phyloP scores from a whole-genome alignment of 2,888 invertebrate species.

The Macaria notata region DNA sequence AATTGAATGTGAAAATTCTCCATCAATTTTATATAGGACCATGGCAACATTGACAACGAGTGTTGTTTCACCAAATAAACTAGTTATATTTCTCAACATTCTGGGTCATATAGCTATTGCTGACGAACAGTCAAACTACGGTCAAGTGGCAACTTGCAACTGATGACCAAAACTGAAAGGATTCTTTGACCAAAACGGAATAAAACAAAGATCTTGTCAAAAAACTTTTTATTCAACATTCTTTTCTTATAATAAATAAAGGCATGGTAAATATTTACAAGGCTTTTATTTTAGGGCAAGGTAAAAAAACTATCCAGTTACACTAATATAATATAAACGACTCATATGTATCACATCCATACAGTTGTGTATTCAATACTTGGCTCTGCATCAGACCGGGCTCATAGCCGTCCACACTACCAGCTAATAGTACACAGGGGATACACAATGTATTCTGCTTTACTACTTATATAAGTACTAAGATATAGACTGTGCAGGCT shows the following conservation, averaged over 20 bases:
- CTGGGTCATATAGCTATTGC: no score
- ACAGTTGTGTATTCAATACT: slow-evolving; percentile 53
- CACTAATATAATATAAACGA: slow-evolving; percentile 52
- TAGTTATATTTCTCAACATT: no score
- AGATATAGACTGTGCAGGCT: not conserved
- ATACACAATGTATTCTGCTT: slow-evolving; percentile 8
- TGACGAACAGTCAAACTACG: no score
- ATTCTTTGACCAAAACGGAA: slow-evolving; percentile 26
- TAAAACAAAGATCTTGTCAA: slow-evolving; percentile 67
- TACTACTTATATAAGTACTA: no score
- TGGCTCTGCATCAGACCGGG: slow-evolving; percentile 56
- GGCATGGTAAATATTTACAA: slow-evolving; percentile 80
- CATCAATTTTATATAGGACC: no score
- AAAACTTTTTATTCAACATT: slow-evolving; percentile 77
- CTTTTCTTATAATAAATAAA: slow-evolving; percentile 74
- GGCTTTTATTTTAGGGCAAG: slow-evolving; percentile 78
- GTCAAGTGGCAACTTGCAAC: no score
- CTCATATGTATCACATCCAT: slow-evolving; percentile 67
- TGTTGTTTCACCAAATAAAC: no score
- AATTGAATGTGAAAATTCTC: no score
- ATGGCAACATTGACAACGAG: no score
- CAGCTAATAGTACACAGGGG: slow-evolving; percentile 3
- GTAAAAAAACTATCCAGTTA: slow-evolving; percentile 77
- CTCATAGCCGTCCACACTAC: slow-evolving; percentile 33
- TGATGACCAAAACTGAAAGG: no score